A percentile compares a stretch with the other conserved stretches of the same genome.
Conservation (phyloP, 2,888 invertebrate species). For the Vesta saturnalis region DNA sequence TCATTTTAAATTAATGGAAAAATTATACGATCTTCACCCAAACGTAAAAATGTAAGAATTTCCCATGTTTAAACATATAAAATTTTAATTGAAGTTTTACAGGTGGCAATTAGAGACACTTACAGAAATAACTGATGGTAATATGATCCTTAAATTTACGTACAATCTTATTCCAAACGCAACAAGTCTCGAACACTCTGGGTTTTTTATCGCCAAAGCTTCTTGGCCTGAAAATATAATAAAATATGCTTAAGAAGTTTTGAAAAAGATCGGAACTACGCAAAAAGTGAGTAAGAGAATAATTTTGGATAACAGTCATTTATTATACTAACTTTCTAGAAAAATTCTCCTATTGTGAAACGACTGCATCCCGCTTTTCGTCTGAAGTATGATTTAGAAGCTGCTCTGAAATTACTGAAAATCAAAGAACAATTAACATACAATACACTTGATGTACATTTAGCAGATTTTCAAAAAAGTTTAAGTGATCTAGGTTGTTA, state of each 20-base stretch:
- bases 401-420: conserved; percentile 52
- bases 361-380: conserved; percentile 44
- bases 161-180: conserved; percentile 71
- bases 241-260: conserved; percentile 63
- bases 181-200: conserved; percentile 71
- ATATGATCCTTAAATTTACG: conserved; percentile 68
- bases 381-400: conserved; percentile 55
- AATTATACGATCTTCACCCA: conserved; percentile 70
- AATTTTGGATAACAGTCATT: too few species aligned
- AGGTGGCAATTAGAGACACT: conserved; percentile 64
- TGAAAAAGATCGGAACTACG: too few species aligned
- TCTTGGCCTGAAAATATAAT: conserved; percentile 70
- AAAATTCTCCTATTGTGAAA: conserved; percentile 22
- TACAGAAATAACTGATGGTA: conserved; percentile 50
- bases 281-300: too few species aligned
- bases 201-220: conserved; percentile 71
- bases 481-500: conserved; percentile 14
- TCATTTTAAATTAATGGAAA: conserved; percentile 74
- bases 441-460: conserved; percentile 45
- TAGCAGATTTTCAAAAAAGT: conserved; percentile 26
- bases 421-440: conserved; percentile 46
- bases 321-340: background rate
- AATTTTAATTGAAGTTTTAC: too few species aligned
- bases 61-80: too few species aligned
- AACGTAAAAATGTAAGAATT: conserved; percentile 78